Conservation (phyloP, 2,888 invertebrate species). For the Rhogogaster chlorosoma region DNA sequence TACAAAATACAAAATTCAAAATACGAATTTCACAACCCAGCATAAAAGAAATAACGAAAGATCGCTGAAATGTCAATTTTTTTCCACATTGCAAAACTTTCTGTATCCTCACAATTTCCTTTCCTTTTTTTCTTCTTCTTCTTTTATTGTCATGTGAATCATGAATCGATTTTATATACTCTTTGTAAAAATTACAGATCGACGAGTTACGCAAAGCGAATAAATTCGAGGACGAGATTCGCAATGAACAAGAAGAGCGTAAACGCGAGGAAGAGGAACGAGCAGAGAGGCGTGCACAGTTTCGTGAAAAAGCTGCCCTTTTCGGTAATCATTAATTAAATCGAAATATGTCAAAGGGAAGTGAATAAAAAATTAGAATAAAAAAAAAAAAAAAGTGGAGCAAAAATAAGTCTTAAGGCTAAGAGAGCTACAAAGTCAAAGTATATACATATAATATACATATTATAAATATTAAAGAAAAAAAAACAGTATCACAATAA, state of each 20-base stretch:
- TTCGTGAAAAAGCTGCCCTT: conserved; percentile 93
- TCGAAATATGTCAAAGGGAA: conserved; percentile 29
- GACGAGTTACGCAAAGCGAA: conserved; percentile 90
- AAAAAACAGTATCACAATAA: background rate
- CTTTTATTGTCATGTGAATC: background rate
- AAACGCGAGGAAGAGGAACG: conserved; percentile 91
- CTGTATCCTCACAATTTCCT: background rate
- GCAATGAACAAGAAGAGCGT: conserved; percentile 94
- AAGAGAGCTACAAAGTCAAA: conserved; percentile 46
- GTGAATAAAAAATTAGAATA: background rate
- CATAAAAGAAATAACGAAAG: background rate
- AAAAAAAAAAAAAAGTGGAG: background rate
- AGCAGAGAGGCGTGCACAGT: conserved; percentile 88
- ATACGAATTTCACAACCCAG: background rate
- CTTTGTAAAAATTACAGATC: conserved; percentile 80
- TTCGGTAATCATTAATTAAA: conserved; percentile 82
- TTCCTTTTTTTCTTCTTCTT: background rate
- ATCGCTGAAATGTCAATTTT: background rate
- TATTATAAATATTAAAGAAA: background rate
- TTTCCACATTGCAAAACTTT: background rate
- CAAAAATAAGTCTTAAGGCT: background rate
- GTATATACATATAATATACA: background rate
- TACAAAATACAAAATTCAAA: no score
- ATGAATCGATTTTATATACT: background rate
- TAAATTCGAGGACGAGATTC: conserved; percentile 96